Conservation (phyloP, 1,140 invertebrate genomes). For the Apocrypta bakeri region DNA sequence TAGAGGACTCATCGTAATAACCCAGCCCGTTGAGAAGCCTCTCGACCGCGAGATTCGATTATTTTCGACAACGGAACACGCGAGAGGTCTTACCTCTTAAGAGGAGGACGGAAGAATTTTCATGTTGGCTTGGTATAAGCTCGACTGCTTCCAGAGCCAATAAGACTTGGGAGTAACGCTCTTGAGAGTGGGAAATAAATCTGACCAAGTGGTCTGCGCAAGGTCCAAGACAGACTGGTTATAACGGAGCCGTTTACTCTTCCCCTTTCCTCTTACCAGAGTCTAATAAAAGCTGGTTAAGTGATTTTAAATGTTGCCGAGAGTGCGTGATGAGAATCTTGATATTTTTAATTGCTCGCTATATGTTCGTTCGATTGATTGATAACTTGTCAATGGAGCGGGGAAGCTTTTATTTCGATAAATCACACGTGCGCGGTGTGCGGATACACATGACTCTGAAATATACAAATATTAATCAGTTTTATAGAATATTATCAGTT, state of each 20-base stretch:
- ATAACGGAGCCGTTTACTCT: neutral
- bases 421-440: too few species aligned
- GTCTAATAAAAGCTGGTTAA: slow-evolving; percentile 22
- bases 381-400: neutral
- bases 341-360: neutral
- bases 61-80: slow-evolving; percentile 52
- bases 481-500: too few species aligned
- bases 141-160: slow-evolving; percentile 35
- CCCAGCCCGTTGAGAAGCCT: slow-evolving; percentile 35
- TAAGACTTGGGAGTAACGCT: slow-evolving; percentile 10
- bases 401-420: neutral
- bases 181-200: slow-evolving; percentile 55
- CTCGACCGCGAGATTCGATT: slow-evolving; percentile 63
- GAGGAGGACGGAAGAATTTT: slow-evolving; percentile 50
- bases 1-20: slow-evolving; percentile 42
- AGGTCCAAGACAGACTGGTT: neutral
- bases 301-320: slow-evolving; percentile 1
- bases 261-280: too few species aligned
- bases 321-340: neutral
- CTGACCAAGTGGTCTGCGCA: slow-evolving; percentile 47
- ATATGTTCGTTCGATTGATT: neutral
- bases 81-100: slow-evolving; percentile 58
- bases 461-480: neutral
- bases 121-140: slow-evolving; percentile 49
- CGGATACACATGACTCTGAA: too few species aligned